Conservation (phyloP, 2,888 invertebrate genomes). For the Sisyra nigra region DNA sequence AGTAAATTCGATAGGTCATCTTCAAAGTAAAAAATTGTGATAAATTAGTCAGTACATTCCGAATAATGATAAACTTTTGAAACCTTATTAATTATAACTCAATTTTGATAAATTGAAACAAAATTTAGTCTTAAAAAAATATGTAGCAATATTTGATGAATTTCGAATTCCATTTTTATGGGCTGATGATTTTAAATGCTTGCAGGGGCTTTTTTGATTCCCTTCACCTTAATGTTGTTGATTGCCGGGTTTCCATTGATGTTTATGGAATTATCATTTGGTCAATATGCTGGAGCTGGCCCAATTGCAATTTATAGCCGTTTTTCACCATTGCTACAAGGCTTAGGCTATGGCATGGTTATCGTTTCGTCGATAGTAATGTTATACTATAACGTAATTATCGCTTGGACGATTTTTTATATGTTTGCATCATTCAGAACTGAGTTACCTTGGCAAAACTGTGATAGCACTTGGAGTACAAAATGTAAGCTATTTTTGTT, state of each 20-base stretch:
- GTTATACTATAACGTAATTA: constrained; percentile 67
- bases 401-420: constrained; percentile 63
- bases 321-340: constrained; percentile 43
- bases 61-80: too few species aligned
- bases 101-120: too few species aligned
- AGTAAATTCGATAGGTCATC: too few species aligned
- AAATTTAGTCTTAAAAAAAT: too few species aligned
- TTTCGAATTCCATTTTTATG: too few species aligned
- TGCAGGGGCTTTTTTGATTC: constrained; percentile 59
- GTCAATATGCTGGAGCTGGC: constrained; percentile 63
- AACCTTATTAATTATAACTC: too few species aligned
- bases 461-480: constrained; percentile 43
- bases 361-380: constrained; percentile 54
- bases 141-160: too few species aligned
- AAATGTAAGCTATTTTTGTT: too few species aligned
- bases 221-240: constrained; percentile 57
- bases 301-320: constrained; percentile 45
- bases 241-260: constrained; percentile 66
- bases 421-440: constrained; percentile 49
- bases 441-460: constrained; percentile 50
- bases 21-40: too few species aligned
- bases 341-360: constrained; percentile 49
- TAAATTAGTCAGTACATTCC: too few species aligned
- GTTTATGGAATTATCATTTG: constrained; percentile 60
- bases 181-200: constrained; percentile 13